Evolutionary conservation across 2,888 invertebrate species (phyloP), one percentile per base, ranked within the genome.

Genomic region (Lamellibrachia satsuma): DNA sequence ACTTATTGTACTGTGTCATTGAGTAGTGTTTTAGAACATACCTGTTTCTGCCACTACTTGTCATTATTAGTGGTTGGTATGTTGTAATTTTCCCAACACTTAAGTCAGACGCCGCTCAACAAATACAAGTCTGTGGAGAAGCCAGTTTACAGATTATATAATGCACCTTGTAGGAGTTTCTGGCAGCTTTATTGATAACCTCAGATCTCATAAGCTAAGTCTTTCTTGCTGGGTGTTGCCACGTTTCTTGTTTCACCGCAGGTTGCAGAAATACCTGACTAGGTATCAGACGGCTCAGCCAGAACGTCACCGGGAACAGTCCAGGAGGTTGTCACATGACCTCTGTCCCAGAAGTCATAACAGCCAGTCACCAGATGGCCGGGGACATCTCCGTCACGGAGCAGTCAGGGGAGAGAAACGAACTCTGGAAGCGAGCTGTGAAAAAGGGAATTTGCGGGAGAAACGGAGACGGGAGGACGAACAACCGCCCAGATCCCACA

Each of bases 391-490:
- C 75, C 75, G 75, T 75, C 75, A 75, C 75, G 15, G 22, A 22
- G 15, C 22, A n/a, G 22, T n/a, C 15, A 15, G 75, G 22, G 2
- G 75, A 15, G 75, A 75, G 75, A 75, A 75, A n/a, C 75, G 75
- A n/a, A 75, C 75, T 1, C 15, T 15, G 15, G 75, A 22, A 75
- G 3, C 75, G 3, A 75, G 75, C 75, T 75, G 15, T 15, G 22
- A 75, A 6, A 75, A 6, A 22, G 75, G 22, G 22, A 22, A 75
- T 22, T 75, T n/a, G 22, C 75, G 75, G 22, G n/a, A 75, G 22
- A 75, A 75, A 75, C 75, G 75, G 75, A 75, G 75, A 75, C 75
- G 75, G 11, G 75, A 15, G n/a, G 75, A 75, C 75, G 75, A 75
- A 22, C 75, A 75, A 4, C 75, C 15, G 3, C 1, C 75, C 22